A percentile compares a stretch with the other conserved stretches of the same genome.
Evolutionary conservation across 2,797 vertebrate genomes (phyloP).

Genomic region (Champsocephalus esox): DNA sequence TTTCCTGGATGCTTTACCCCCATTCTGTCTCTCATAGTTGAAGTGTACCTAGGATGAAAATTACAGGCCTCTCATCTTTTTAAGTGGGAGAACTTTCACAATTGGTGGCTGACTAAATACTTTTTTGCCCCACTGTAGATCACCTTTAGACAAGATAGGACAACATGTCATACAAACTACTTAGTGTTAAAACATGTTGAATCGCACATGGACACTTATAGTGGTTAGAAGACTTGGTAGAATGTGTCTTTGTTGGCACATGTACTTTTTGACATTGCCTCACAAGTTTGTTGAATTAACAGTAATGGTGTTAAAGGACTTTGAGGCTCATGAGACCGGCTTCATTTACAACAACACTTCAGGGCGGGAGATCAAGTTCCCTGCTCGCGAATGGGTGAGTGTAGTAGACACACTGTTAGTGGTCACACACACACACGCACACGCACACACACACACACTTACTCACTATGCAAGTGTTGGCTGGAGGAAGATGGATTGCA

Average conservation of each 20-base stretch:
- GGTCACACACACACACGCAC: not conserved
- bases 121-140: too few species aligned
- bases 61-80: too few species aligned
- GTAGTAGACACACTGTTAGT: not conserved
- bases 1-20: too few species aligned
- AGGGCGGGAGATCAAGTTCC: slow-evolving; percentile 5
- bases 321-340: slow-evolving; percentile 1
- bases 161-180: not conserved
- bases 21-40: too few species aligned
- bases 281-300: not conserved
- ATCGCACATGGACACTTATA: not conserved
- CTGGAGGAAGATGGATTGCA: slow-evolving; percentile 41
- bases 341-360: slow-evolving; percentile 24
- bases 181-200: not conserved
- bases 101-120: too few species aligned
- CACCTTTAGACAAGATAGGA: not conserved
- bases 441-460: not conserved
- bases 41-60: too few species aligned
- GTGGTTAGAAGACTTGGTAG: not conserved
- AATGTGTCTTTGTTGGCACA: not conserved
- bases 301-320: slow-evolving; percentile 17
- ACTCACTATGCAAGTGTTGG: slow-evolving; percentile 46
- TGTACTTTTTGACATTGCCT: slow-evolving; percentile 3
- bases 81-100: too few species aligned
- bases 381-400: not conserved